These are phyloP conservation scores for Brachycybe producta DNA, from an alignment of 2,888 invertebrate species.

Conservation along the genomic window DNA sequence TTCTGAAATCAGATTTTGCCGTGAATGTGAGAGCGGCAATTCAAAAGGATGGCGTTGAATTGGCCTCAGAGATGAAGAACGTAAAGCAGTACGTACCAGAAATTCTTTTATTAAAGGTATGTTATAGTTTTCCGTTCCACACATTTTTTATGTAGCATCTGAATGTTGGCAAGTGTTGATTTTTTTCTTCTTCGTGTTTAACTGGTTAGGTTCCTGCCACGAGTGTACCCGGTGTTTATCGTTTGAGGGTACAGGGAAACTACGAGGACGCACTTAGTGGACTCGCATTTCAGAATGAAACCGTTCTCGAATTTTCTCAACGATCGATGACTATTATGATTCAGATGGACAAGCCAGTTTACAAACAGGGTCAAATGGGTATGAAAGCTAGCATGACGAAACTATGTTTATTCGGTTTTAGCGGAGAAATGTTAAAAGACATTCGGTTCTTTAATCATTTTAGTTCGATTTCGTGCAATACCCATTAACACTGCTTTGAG, in stretches of 20 bases:
- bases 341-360: slow-evolving; percentile 86
- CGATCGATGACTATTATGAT: slow-evolving; percentile 91
- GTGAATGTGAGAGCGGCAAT: slow-evolving; percentile 78
- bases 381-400: slow-evolving; percentile 14
- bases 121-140: slow-evolving; percentile 21
- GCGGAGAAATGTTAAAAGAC: neutral
- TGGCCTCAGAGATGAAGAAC: slow-evolving; percentile 64
- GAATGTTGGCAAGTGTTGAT: slow-evolving; percentile 15
- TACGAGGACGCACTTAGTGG: slow-evolving; percentile 68
- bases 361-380: slow-evolving; percentile 81
- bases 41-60: slow-evolving; percentile 75
- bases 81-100: slow-evolving; percentile 77
- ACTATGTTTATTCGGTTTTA: neutral
- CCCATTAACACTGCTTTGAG: slow-evolving; percentile 85
- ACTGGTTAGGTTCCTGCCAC: slow-evolving; percentile 58
- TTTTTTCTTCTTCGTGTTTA: neutral
- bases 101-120: slow-evolving; percentile 74
- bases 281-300: slow-evolving; percentile 78
- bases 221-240: slow-evolving; percentile 68
- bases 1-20: slow-evolving; percentile 61
- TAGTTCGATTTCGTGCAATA: slow-evolving; percentile 73
- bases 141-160: neutral
- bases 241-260: slow-evolving; percentile 65
- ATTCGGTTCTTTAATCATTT: slow-evolving; percentile 7
- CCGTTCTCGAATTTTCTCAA: slow-evolving; percentile 66